phyloP scores from a whole-genome alignment of 2,888 invertebrate genomes.

The Dusona sp. region DNA sequence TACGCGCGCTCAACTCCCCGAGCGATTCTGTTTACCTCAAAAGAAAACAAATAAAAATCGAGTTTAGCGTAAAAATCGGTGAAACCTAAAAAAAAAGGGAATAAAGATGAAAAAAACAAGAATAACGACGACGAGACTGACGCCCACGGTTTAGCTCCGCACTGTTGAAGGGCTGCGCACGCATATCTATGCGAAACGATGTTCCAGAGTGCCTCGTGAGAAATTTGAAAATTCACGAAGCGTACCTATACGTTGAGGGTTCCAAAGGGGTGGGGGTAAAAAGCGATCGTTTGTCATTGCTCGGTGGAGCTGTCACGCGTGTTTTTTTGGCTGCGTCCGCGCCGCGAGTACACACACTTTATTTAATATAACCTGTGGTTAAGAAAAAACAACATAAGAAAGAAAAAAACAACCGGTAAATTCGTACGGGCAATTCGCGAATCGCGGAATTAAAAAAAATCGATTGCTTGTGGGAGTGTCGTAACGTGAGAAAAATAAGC shows the following conservation, averaged over 20 bases:
- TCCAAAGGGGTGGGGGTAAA: constrained; percentile 14
- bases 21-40: constrained; percentile 23
- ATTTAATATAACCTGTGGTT: constrained; percentile 37
- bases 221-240: constrained; percentile 70
- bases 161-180: constrained; percentile 47
- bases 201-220: constrained; percentile 40
- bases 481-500: constrained; percentile 27
- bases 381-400: constrained; percentile 17
- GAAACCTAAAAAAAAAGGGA: neutral
- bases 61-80: constrained; percentile 4
- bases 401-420: constrained; percentile 20
- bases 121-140: neutral
- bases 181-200: neutral
- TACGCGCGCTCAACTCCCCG: neutral
- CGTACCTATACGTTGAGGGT: constrained; percentile 29
- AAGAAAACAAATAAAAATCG: constrained; percentile 8
- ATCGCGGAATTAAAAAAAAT: neutral
- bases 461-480: constrained; percentile 21
- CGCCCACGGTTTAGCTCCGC: neutral
- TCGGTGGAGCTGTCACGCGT: constrained; percentile 68
- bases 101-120: neutral
- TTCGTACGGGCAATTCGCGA: constrained; percentile 1
- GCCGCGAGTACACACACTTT: constrained; percentile 15
- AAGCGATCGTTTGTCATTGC: constrained; percentile 61
- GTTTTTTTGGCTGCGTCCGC: constrained; percentile 54